Conservation (phyloP, 1,140 invertebrate species). For the Philaenus spumarius region DNA sequence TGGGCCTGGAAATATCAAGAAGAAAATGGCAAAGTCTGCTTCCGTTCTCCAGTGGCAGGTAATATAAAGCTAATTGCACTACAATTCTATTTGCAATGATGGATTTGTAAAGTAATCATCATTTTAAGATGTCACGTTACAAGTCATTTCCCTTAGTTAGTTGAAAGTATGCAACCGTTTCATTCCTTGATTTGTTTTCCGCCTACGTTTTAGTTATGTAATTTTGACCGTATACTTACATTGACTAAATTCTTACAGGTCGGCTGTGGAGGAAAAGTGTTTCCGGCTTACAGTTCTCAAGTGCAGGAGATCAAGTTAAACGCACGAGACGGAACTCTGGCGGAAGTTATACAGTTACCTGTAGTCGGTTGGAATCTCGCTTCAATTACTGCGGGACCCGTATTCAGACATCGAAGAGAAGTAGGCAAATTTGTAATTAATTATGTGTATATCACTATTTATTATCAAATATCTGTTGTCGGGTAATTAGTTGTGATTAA, state of each 20-base stretch:
- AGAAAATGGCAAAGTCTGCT: conserved; percentile 41
- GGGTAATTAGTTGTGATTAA: too few relatives aligned
- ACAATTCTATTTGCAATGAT: not conserved
- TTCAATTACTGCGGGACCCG: conserved; percentile 35
- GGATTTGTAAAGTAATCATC: not conserved
- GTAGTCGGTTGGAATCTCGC: conserved; percentile 56
- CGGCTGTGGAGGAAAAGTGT: conserved; percentile 57
- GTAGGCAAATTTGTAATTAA: conserved; percentile 35
- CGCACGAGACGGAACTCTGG: conserved; percentile 54
- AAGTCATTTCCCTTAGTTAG: not conserved
- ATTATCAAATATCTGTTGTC: too few relatives aligned
- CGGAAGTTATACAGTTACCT: conserved; percentile 51
- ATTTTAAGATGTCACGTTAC: too few relatives aligned
- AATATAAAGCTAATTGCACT: too few relatives aligned
- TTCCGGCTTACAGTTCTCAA: conserved; percentile 48
- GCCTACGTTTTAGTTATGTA: too few relatives aligned
- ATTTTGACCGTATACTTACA: too few relatives aligned
- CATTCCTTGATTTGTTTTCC: too few relatives aligned
- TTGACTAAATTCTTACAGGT: too few relatives aligned
- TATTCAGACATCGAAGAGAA: conserved; percentile 42
- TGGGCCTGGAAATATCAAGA: conserved; percentile 50
- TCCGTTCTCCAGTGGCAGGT: conserved; percentile 50
- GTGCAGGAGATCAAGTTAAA: conserved; percentile 53
- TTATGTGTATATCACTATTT: too few relatives aligned
- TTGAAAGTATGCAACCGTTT: not conserved